These are phyloP conservation scores for Gortyna flavago DNA, from an alignment of 2,888 invertebrate species.

Conservation along the genomic window DNA sequence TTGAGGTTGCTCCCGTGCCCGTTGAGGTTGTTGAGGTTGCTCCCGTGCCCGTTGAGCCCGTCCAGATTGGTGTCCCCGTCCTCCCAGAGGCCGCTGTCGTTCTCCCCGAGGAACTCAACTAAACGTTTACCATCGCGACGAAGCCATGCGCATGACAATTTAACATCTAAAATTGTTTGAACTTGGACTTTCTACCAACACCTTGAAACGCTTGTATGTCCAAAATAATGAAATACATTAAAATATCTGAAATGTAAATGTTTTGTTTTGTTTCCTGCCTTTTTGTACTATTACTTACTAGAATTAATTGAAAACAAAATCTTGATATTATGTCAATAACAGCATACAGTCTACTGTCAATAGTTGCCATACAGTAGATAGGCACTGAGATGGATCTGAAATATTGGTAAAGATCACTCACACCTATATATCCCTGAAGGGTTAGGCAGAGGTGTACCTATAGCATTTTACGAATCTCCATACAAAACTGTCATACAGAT, in stretches of 20 bases:
- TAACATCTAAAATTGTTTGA: slow-evolving; percentile 38
- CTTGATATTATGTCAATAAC: too few species aligned
- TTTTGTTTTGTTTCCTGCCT: slow-evolving; percentile 24
- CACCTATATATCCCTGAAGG: too few species aligned
- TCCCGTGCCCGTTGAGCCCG: slow-evolving; percentile 60
- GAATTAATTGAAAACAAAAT: too few species aligned
- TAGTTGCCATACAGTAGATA: too few species aligned
- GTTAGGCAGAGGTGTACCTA: too few species aligned
- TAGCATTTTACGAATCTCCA: too few species aligned
- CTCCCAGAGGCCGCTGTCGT: slow-evolving; percentile 66
- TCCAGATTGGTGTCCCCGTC: slow-evolving; percentile 56
- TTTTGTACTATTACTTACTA: neutral
- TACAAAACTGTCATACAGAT: too few species aligned
- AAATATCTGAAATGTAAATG: slow-evolving; percentile 47
- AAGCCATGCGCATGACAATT: slow-evolving; percentile 49
- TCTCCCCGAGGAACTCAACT: slow-evolving; percentile 69
- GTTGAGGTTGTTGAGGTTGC: slow-evolving; percentile 34
- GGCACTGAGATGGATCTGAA: too few species aligned
- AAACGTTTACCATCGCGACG: slow-evolving; percentile 36
- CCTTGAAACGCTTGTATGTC: slow-evolving; percentile 57
- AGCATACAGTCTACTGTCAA: too few species aligned
- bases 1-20: slow-evolving; percentile 42
- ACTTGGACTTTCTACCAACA: slow-evolving; percentile 52
- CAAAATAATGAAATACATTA: slow-evolving; percentile 47
- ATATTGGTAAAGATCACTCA: too few species aligned